Base-by-base conservation (phyloP, 2,113 vertebrate genomes). In the Campylomormyrus tamandua region DNA sequence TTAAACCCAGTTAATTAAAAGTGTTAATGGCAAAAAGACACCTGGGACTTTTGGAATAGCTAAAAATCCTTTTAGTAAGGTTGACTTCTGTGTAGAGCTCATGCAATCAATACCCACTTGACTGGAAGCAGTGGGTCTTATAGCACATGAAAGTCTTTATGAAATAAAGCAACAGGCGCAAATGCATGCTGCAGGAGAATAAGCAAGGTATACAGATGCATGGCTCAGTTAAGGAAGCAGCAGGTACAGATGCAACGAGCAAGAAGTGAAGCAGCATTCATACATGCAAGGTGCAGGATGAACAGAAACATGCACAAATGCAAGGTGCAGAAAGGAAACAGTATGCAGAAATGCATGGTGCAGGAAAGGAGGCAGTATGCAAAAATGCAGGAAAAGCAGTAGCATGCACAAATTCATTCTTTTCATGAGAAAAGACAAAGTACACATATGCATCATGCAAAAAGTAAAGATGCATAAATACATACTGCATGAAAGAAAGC, bases 1-100 rank as follows among this genome's bases (percentile, higher is more conserved):
- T 48, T n/a, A 21, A 52, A 24, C 15, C 15, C 50, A 58, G 31
- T 9, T 70, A 74, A 48, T 77, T 50, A 56, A 87, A 90, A 85
- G 66, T 89, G 90, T 92, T 90, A 90, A 90, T 87, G 90, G 11
- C 42, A 89, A 89, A 87, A 83, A 93, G 91, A 91, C 83, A 58
- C 6, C 88, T 91, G 90, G 90, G 91, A 95, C 94, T 92, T 94
- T 93, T 95, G 93, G 91, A 92, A 93, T 91, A 94, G 93, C 95
- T 93, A 92, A 93, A 94, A 95, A 95, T 94, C 94, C 94, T 96
- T 95, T 96, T 94, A 96, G 94, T 93, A 95, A 95, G 93, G 95
- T 95, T 96, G 95, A 95, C 95, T 94, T 96, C 93, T 94, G 94
- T 92, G 92, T 94, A 92, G 91, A 94, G 92, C 93, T 92, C 93